A percentile compares a stretch with the other conserved stretches of the same genome.
phyloP scores from a whole-genome alignment of 2,797 vertebrate genomes.

The Erithacus rubecula region DNA sequence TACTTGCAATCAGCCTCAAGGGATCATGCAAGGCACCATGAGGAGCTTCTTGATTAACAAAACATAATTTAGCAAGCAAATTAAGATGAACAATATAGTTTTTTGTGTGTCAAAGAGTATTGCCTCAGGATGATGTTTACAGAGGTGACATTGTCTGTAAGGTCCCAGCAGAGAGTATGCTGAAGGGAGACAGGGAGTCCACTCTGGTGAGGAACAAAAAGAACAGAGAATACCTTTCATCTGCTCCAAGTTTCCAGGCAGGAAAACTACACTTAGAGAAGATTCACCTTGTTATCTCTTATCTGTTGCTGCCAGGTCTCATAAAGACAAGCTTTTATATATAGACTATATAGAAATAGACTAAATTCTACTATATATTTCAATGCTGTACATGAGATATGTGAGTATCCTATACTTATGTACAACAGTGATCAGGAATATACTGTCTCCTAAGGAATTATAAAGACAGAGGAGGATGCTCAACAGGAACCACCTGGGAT shows the following conservation, averaged over 20 bases:
- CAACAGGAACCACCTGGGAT: background rate
- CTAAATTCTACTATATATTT: background rate
- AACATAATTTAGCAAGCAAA: background rate
- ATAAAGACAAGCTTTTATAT: background rate
- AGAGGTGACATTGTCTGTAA: background rate
- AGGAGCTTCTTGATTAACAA: background rate
- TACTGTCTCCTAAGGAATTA: background rate
- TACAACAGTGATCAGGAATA: background rate
- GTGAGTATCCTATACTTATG: background rate
- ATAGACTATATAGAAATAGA: background rate
- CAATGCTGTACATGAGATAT: background rate
- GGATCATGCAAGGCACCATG: background rate
- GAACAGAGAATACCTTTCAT: background rate
- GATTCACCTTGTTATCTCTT: background rate
- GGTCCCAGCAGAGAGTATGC: background rate
- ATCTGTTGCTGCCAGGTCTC: background rate
- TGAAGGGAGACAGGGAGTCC: background rate
- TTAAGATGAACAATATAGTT: background rate
- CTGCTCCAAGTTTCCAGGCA: background rate
- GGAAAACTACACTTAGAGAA: background rate
- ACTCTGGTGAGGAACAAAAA: background rate
- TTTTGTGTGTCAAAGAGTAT: background rate
- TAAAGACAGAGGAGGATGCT: background rate
- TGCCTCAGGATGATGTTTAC: background rate
- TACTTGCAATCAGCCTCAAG: background rate